A percentile compares a stretch with the other conserved stretches of the same genome.
phyloP scores from a whole-genome alignment of 2,113 vertebrate genomes.

The Cyprinodon variegatus region DNA sequence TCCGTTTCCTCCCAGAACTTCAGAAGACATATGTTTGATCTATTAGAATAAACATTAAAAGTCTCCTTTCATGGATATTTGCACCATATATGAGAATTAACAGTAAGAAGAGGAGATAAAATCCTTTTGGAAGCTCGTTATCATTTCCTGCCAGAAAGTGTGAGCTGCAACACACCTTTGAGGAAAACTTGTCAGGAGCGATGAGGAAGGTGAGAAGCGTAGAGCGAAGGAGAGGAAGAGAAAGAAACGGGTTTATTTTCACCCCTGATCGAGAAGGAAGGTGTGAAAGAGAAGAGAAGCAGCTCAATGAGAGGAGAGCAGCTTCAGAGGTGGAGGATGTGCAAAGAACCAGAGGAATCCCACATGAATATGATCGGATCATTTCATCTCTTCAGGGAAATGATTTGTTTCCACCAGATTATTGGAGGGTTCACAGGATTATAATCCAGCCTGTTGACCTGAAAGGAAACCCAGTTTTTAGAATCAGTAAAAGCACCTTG shows the following conservation, averaged over 20 bases:
- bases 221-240: constrained; percentile 22
- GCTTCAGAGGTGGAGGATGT: constrained; percentile 1
- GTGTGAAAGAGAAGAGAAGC: constrained; percentile 45
- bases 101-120: constrained; percentile 44
- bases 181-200: constrained; percentile 58
- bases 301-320: constrained; percentile 3
- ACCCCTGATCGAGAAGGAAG: constrained; percentile 54
- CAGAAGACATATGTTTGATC: neutral
- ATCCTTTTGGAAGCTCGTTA: constrained; percentile 37
- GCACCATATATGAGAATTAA: constrained; percentile 40
- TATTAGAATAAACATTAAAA: neutral
- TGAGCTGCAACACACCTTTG: constrained; percentile 57
- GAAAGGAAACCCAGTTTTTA: constrained; percentile 42
- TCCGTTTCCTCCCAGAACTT: neutral
- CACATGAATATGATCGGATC: constrained; percentile 27
- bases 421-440: constrained; percentile 17
- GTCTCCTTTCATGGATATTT: neutral
- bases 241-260: constrained; percentile 60
- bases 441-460: constrained; percentile 18
- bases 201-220: constrained; percentile 64
- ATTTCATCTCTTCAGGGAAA: constrained; percentile 40
- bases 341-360: neutral
- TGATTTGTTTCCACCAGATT: constrained; percentile 34
- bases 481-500: neutral
- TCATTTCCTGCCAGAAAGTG: constrained; percentile 46